Evolutionary conservation across 2,888 invertebrate genomes (phyloP).

Genomic region (Drosophila neutralis): DNA sequence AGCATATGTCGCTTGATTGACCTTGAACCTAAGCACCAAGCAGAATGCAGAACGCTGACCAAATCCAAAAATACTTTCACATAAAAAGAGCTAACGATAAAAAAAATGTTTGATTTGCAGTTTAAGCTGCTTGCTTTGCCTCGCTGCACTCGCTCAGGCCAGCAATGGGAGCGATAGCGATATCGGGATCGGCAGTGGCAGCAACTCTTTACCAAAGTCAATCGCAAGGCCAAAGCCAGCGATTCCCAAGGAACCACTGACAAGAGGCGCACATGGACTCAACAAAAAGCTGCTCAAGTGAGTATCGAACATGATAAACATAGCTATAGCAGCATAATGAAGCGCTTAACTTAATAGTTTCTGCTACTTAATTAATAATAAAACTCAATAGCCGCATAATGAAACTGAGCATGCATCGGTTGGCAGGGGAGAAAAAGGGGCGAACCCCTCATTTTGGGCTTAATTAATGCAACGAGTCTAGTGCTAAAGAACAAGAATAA

Average conservation of each 20-base stretch:
- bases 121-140: constrained; percentile 74
- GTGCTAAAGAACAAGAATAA: constrained; percentile 49
- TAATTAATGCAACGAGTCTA: constrained; percentile 69
- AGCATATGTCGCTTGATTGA: constrained; percentile 54
- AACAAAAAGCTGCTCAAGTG: constrained; percentile 83
- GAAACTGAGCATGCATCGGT: neutral
- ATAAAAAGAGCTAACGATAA: constrained; percentile 26
- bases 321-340: neutral
- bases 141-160: constrained; percentile 53
- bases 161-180: constrained; percentile 7
- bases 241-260: constrained; percentile 58
- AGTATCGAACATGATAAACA: constrained; percentile 56
- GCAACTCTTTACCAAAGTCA: constrained; percentile 33
- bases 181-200: constrained; percentile 24
- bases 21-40: constrained; percentile 60
- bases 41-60: constrained; percentile 27
- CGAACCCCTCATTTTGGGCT: constrained; percentile 55
- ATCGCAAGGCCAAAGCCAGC: constrained; percentile 37
- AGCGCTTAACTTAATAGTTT: neutral
- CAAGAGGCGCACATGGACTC: constrained; percentile 79
- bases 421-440: neutral
- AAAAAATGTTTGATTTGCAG: constrained; percentile 70
- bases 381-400: neutral
- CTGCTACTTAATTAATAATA: neutral
- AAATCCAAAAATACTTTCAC: constrained; percentile 39